These are phyloP conservation scores for Abramis brama DNA, from an alignment of 2,113 vertebrate genomes.

Conservation along the genomic window DNA sequence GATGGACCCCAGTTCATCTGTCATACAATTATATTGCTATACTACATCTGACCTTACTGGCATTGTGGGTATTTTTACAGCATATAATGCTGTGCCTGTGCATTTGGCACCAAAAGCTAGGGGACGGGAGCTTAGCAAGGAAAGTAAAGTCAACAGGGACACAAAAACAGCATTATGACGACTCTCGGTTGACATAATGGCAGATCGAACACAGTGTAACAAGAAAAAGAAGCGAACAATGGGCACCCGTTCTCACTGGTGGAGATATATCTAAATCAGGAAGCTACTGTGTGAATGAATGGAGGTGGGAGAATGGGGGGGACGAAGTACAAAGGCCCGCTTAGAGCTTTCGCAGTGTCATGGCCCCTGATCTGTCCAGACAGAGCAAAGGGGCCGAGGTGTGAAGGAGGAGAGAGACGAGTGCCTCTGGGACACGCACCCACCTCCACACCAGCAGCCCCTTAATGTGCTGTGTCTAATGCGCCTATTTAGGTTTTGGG, in stretches of 20 bases:
- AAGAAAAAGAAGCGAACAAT: constrained; percentile 45
- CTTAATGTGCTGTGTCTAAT: constrained; percentile 83
- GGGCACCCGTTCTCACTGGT: constrained; percentile 33
- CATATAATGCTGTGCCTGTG: constrained; percentile 51
- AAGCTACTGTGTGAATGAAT: constrained; percentile 50
- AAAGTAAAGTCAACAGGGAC: constrained; percentile 38
- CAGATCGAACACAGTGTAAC: constrained; percentile 52
- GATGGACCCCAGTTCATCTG: constrained; percentile 74
- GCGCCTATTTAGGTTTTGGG: constrained; percentile 79
- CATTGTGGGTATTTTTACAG: constrained; percentile 73
- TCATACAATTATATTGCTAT: constrained; percentile 74
- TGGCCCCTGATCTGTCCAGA: constrained; percentile 56
- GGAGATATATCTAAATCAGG: constrained; percentile 62
- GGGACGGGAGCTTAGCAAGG: neutral
- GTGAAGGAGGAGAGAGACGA: constrained; percentile 45
- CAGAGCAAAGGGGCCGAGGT: constrained; percentile 36
- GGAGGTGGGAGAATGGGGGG: constrained; percentile 37
- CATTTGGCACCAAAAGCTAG: neutral
- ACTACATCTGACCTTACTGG: constrained; percentile 70
- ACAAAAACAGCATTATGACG: constrained; percentile 49
- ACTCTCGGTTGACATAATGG: constrained; percentile 50
- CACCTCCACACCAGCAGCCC: constrained; percentile 76
- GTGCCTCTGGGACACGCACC: constrained; percentile 68
- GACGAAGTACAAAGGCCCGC: constrained; percentile 40
- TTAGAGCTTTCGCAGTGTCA: constrained; percentile 47